phyloP scores from a whole-genome alignment of 2,888 invertebrate genomes.

The Drosophila kanekoi region DNA sequence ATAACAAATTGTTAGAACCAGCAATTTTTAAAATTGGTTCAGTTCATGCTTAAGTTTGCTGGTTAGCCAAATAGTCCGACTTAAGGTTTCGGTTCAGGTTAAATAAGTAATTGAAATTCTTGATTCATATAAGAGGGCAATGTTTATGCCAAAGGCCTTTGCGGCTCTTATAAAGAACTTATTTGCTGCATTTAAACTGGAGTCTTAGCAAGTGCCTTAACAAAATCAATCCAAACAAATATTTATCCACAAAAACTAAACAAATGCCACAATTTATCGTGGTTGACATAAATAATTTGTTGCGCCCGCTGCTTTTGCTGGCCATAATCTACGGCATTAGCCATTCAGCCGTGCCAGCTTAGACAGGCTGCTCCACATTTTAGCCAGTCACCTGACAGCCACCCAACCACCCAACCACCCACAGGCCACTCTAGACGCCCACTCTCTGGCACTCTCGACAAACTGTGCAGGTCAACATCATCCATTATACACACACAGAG shows the following conservation, averaged over 20 bases:
- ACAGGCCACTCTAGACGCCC: conserved; percentile 7
- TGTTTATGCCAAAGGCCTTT: no score
- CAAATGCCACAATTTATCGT: conserved; percentile 13
- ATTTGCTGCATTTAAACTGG: no score
- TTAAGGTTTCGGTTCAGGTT: no score
- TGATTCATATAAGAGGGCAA: no score
- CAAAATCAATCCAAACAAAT: conserved; percentile 3
- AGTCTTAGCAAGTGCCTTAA: neutral
- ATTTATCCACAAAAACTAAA: conserved; percentile 18
- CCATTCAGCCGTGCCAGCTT: conserved; percentile 72
- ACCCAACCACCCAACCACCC: conserved; percentile 13
- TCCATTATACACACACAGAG: conserved; percentile 60
- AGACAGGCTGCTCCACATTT: conserved; percentile 48
- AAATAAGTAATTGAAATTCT: no score
- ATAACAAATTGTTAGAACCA: no score
- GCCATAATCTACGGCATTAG: conserved; percentile 71
- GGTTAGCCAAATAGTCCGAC: no score
- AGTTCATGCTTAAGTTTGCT: no score
- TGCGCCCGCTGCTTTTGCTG: conserved; percentile 1
- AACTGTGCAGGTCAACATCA: conserved; percentile 74
- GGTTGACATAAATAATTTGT: conserved; percentile 20
- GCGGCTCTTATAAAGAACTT: no score
- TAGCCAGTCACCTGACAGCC: conserved; percentile 63
- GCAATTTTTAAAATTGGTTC: no score
- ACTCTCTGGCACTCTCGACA: conserved; percentile 37